phyloP scores from a whole-genome alignment of 2,888 invertebrate species.

The Drosophila gaucha region DNA sequence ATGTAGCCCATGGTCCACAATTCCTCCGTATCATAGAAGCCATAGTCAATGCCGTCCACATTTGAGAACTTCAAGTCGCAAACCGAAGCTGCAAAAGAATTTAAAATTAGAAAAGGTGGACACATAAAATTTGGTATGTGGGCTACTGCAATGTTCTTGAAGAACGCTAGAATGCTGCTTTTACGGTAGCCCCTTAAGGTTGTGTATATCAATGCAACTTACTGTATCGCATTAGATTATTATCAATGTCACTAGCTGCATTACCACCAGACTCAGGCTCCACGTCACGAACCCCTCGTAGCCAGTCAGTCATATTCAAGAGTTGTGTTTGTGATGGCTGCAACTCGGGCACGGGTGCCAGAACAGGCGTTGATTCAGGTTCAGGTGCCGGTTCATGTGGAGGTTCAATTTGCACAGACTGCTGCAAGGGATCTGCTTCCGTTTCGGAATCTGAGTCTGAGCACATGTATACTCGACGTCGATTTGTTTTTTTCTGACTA shows the following conservation, averaged over 20 bases:
- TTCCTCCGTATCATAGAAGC: constrained; percentile 63
- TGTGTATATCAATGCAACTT: constrained; percentile 9
- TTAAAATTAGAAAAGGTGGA: not conserved
- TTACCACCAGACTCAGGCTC: not conserved
- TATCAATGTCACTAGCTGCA: not conserved
- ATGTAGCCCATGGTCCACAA: constrained; percentile 52
- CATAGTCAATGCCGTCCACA: constrained; percentile 69
- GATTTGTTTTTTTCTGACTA: not conserved
- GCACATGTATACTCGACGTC: not conserved
- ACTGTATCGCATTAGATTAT: constrained; percentile 29
- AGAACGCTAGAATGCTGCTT: too few species aligned
- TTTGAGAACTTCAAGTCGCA: constrained; percentile 45
- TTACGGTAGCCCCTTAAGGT: too few species aligned
- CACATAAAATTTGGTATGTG: not conserved
- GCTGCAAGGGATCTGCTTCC: not conserved
- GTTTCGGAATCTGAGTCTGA: not conserved
- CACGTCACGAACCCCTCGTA: constrained; percentile 32
- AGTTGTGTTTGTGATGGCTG: not conserved
- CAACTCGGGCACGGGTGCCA: not conserved
- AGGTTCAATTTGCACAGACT: not conserved
- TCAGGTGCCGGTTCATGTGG: not conserved
- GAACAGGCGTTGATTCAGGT: not conserved
- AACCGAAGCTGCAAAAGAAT: constrained; percentile 35
- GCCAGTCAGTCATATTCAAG: constrained; percentile 29
- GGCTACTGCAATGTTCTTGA: not conserved